Percentiles rank a stretch among this genome's conserved stretches.
These are phyloP conservation scores for Zygogramma bicolorata DNA, from an alignment of 2,888 invertebrate species.

Conservation along the genomic window DNA sequence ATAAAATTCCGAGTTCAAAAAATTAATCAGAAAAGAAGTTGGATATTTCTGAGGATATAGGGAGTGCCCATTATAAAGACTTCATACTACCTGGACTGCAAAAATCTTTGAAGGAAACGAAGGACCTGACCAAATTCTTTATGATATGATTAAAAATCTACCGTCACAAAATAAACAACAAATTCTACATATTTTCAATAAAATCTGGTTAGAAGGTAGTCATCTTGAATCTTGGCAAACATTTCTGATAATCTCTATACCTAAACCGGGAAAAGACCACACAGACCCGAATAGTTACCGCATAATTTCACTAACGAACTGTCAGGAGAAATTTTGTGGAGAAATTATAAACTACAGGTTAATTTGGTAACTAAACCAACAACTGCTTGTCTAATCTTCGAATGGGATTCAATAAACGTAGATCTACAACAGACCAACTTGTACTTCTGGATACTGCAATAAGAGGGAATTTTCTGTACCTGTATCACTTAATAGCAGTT, in stretches of 20 bases:
- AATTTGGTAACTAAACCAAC: slow-evolving; percentile 24
- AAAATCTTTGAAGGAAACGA: slow-evolving; percentile 9
- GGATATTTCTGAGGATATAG: background rate
- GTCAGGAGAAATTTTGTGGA: slow-evolving; percentile 30
- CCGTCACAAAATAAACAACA: slow-evolving; percentile 1
- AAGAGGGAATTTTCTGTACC: slow-evolving; percentile 7
- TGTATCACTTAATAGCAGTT: slow-evolving; percentile 12
- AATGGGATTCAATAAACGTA: slow-evolving; percentile 7
- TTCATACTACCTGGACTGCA: slow-evolving; percentile 21
- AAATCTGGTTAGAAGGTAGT: slow-evolving; percentile 17
- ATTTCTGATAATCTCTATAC: slow-evolving; percentile 20
- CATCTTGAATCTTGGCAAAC: slow-evolving; percentile 20
- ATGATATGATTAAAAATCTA: slow-evolving; percentile 18
- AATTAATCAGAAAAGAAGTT: slow-evolving; percentile 2
- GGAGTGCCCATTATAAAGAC: background rate
- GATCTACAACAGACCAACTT: slow-evolving; percentile 21
- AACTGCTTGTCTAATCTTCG: slow-evolving; percentile 4
- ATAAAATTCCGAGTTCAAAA: background rate
- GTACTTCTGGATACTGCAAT: slow-evolving; percentile 15
- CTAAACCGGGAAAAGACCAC: slow-evolving; percentile 18
- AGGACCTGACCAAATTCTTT: slow-evolving; percentile 9
- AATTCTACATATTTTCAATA: slow-evolving; percentile 20
- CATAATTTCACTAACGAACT: slow-evolving; percentile 27
- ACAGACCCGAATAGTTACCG: slow-evolving; percentile 11
- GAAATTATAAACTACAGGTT: slow-evolving; percentile 26